Conservation (phyloP, 1,140 invertebrate species). For the Saccostrea glomerata region DNA sequence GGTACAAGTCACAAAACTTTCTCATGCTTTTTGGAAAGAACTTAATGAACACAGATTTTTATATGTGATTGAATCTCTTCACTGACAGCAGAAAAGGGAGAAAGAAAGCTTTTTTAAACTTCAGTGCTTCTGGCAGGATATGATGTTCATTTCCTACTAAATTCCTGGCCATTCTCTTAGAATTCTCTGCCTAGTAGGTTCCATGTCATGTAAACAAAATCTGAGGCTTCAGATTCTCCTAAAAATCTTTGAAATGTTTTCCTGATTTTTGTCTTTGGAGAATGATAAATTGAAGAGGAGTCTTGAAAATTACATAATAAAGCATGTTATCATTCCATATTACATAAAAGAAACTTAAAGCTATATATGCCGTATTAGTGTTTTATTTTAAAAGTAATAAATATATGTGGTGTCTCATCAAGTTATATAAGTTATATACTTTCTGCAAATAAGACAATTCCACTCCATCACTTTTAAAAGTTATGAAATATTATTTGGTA, state of each 20-base stretch:
- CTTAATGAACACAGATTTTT: slow-evolving; percentile 3
- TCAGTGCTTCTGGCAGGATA: not conserved
- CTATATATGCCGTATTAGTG: too few species aligned
- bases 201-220: not conserved
- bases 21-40: not conserved
- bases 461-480: too few species aligned
- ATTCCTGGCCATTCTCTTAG: not conserved
- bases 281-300: not conserved
- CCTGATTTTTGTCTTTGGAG: not conserved
- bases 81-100: not conserved
- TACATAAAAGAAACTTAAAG: not conserved
- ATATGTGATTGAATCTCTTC: not conserved
- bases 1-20: not conserved
- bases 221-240: not conserved
- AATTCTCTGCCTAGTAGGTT: not conserved
- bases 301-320: not conserved
- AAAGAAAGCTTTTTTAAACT: not conserved
- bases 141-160: not conserved
- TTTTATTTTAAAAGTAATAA: too few species aligned
- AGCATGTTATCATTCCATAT: not conserved
- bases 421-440: too few species aligned
- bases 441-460: too few species aligned
- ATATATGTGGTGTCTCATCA: too few species aligned
- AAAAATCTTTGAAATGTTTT: not conserved
- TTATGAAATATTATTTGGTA: too few species aligned